Evolutionary conservation across 2,888 invertebrate genomes (phyloP).

Genomic region (Rapana venosa): DNA sequence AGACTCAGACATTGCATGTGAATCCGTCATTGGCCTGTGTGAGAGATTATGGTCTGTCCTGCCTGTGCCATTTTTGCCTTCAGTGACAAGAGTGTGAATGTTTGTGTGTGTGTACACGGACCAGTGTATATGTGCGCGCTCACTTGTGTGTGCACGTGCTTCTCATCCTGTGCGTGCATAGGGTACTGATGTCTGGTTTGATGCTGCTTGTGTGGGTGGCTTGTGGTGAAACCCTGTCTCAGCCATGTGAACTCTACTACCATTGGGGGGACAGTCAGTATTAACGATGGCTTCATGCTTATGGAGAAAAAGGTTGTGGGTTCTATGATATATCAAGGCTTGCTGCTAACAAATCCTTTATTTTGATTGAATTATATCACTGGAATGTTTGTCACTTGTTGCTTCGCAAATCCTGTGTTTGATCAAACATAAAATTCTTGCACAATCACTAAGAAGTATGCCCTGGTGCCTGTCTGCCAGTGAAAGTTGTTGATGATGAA

Average conservation of each 20-base stretch:
- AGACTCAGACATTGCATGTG: background rate
- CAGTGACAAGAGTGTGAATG: background rate
- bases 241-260: background rate
- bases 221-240: background rate
- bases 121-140: background rate
- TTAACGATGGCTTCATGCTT: background rate
- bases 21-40: background rate
- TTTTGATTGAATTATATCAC: background rate
- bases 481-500: too few species aligned
- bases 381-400: too few species aligned
- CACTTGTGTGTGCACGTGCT: background rate
- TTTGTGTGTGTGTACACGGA: background rate
- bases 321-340: background rate
- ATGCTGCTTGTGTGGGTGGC: background rate
- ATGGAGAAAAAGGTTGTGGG: background rate
- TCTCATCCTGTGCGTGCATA: background rate
- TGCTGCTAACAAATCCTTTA: background rate
- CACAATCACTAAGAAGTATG: too few species aligned
- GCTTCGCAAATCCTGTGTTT: too few species aligned
- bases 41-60: background rate
- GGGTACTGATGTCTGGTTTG: background rate
- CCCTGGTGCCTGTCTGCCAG: too few species aligned
- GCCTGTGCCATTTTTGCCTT: constrained; percentile 31
- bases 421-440: too few species aligned
- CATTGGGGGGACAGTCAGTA: background rate